Evolutionary conservation across 2,888 invertebrate genomes (phyloP).

Genomic region (Diaprepes abbreviatus): DNA sequence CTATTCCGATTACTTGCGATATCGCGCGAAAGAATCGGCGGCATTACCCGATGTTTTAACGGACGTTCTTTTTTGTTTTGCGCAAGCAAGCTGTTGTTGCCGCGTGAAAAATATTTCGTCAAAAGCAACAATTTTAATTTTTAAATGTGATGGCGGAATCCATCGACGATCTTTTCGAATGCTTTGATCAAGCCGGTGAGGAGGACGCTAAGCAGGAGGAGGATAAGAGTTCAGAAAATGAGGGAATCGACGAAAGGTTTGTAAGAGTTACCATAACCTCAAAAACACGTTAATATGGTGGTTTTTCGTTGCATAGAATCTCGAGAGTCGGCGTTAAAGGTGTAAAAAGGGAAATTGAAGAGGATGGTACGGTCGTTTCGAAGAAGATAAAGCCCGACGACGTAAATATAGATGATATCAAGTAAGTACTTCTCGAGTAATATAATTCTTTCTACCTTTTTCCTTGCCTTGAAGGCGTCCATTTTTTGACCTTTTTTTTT

Average conservation of each 20-base stretch:
- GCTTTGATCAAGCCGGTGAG: conserved; percentile 62
- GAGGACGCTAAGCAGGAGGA: conserved; percentile 48
- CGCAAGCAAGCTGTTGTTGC: conserved; percentile 47
- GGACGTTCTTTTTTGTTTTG: conserved; percentile 48
- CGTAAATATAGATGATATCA: conserved; percentile 63
- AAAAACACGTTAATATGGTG: conserved; percentile 48
- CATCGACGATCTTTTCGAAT: conserved; percentile 66
- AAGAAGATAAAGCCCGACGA: conserved; percentile 62
- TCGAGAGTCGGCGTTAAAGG: conserved; percentile 55
- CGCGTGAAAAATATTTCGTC: conserved; percentile 49
- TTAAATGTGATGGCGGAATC: conserved; percentile 61
- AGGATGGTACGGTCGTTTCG: conserved; percentile 50
- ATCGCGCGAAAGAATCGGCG: conserved; percentile 1
- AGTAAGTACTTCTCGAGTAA: conserved; percentile 55
- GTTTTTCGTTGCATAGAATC: conserved; percentile 50
- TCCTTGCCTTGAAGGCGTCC: conserved; percentile 20
- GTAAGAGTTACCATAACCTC: conserved; percentile 56
- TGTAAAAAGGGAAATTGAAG: conserved; percentile 60
- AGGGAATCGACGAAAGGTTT: conserved; percentile 53
- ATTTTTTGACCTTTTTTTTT: conserved; percentile 25
- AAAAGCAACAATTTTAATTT: conserved; percentile 34
- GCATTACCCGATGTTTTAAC: conserved; percentile 29
- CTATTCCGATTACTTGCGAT: not conserved
- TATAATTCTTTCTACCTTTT: not conserved
- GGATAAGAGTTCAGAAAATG: conserved; percentile 47